Base-by-base conservation (phyloP, 1,140 invertebrate genomes). In the Vanessa tameamea region DNA sequence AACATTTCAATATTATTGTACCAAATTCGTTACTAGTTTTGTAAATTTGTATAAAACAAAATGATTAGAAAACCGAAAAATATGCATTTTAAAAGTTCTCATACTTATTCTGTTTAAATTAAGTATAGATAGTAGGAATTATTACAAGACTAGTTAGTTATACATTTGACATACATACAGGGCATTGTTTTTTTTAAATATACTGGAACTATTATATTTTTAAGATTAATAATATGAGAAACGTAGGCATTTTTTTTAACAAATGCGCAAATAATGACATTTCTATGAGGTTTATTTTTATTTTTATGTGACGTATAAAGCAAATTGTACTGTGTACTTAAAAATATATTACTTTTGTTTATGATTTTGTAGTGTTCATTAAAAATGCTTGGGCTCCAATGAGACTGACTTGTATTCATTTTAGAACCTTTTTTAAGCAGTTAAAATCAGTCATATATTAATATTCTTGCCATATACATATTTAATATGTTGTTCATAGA, bases 191-290 rank as follows among this genome's bases (percentile, higher is more conserved):
- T 48, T 9, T 48, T 13, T 48, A 48, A 48, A 48, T 48, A 48
- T 13, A 48, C 11, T 12, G 47, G 2, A 13, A 48, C 3, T 13
- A 15, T 48, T 5, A 48, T 48, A 13, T 48, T 20, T 20, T 13
- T 48, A 48, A 48, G 14, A 13, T 48, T 6, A 50, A n/a, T 50
- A 5, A n/a, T 5, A 50, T n/a, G 4, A 50, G 48, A 50, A 50
- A 50, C 4, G 4, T 5, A 50, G 13, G 0, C 15, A 16, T 64
- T 37, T 43, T 43, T 64, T n/a, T 16, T 47, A 16, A 0, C 37
- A 43, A 43, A 47, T 67, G 65, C 65, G 47, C 65, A 55, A 67
- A 61, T n/a, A 37, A 61, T 61, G 57, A 61, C 57, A 61, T 23
- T 23, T 57, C 14, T 61, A 16, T 61, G 50, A 48, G 48, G 20